phyloP scores from a whole-genome alignment of 2,888 invertebrate genomes.

The Willowsia nigromaculata region DNA sequence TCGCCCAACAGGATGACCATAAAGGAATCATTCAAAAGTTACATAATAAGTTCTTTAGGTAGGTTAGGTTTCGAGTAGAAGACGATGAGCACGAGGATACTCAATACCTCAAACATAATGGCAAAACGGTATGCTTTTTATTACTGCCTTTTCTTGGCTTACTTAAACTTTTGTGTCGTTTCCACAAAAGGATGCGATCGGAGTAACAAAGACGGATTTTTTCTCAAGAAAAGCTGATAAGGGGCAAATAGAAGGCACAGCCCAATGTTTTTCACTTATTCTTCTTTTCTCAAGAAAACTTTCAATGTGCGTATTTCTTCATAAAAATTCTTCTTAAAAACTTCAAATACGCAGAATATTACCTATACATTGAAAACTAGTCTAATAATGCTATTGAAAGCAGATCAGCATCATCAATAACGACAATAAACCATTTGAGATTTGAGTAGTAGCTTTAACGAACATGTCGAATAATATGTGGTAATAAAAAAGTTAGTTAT shows the following conservation, averaged over 20 bases:
- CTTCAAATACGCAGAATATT: too few relatives aligned
- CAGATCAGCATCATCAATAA: not conserved
- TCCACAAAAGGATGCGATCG: constrained; percentile 45
- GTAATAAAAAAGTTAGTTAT: constrained; percentile 15
- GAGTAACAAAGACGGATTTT: constrained; percentile 25
- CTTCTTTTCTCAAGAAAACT: constrained; percentile 1
- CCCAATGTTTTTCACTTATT: constrained; percentile 54
- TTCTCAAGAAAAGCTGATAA: constrained; percentile 45
- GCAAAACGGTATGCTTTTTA: constrained; percentile 51
- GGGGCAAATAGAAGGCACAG: constrained; percentile 43
- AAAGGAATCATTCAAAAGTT: constrained; percentile 7
- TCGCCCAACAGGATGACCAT: constrained; percentile 4
- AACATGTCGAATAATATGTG: not conserved
- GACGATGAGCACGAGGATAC: constrained; percentile 56
- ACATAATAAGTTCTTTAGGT: constrained; percentile 24
- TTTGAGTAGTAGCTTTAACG: not conserved
- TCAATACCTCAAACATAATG: constrained; percentile 41
- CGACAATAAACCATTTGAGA: not conserved
- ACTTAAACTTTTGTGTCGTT: not conserved
- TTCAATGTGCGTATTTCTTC: not conserved
- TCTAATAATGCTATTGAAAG: not conserved
- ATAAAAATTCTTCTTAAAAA: too few relatives aligned
- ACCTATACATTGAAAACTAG: not conserved
- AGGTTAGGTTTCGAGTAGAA: not conserved
- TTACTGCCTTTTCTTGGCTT: constrained; percentile 18